phyloP scores from a whole-genome alignment of 2,113 vertebrate species.

The Cricetomys ansorgei region DNA sequence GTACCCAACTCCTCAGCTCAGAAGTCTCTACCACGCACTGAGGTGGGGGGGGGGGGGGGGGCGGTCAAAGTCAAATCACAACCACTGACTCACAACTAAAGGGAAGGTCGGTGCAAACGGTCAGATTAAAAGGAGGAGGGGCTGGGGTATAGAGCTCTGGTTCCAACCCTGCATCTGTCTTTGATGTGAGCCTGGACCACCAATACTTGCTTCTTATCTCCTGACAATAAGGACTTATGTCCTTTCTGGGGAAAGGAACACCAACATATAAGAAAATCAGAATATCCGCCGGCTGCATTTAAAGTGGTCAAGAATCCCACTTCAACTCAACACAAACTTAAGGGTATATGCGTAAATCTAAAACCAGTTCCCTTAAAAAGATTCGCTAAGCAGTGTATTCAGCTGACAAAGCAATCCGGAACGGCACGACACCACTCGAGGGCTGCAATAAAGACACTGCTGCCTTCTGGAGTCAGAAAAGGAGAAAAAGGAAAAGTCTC shows the following conservation, averaged over 20 bases:
- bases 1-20: not conserved
- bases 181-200: not conserved
- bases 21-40: not conserved
- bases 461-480: not conserved
- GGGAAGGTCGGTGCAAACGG: not conserved
- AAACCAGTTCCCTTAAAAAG: constrained; percentile 34
- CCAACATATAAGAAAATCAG: not conserved
- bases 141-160: not conserved
- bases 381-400: constrained; percentile 1
- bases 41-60: not conserved
- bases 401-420: constrained; percentile 32
- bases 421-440: not conserved
- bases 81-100: not conserved
- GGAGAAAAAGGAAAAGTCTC: constrained; percentile 38
- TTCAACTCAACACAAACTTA: constrained; percentile 18
- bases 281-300: not conserved
- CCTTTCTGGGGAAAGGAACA: not conserved
- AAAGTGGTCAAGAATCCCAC: constrained; percentile 42
- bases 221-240: constrained; percentile 10
- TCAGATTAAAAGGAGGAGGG: not conserved
- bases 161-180: not conserved
- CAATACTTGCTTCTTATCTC: not conserved
- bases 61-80: constrained; percentile 4
- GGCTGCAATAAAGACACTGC: not conserved
- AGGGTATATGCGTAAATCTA: not conserved